phyloP scores from a whole-genome alignment of 2,888 invertebrate genomes.

The Drosophila atripex region DNA sequence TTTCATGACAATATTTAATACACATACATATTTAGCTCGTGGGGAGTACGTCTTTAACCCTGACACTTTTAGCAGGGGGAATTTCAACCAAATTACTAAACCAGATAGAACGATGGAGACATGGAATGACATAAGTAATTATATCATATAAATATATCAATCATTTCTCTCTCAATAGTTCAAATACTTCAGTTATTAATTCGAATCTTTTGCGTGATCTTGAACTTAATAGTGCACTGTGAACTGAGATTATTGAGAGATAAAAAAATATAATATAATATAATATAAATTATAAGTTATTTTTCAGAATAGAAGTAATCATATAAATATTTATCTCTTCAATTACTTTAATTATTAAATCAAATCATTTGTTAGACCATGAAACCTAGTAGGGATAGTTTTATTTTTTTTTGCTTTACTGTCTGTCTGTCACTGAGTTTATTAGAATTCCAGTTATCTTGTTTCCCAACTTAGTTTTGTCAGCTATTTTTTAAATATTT shows the following conservation, averaged over 20 bases:
- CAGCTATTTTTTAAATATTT: not conserved
- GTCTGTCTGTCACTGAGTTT: not conserved
- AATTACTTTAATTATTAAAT: not conserved
- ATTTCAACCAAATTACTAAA: not conserved
- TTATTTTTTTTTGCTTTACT: not conserved
- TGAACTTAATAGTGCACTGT: not conserved
- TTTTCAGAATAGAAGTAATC: too few species aligned
- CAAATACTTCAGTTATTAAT: too few species aligned
- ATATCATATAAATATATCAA: not conserved
- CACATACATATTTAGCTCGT: not conserved
- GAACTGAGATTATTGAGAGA: too few species aligned
- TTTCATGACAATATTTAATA: conserved; percentile 25
- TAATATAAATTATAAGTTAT: too few species aligned
- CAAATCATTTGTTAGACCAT: not conserved
- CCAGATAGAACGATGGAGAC: not conserved
- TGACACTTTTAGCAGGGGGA: not conserved
- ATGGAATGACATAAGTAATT: too few species aligned
- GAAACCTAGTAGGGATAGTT: not conserved
- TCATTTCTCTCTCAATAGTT: too few species aligned
- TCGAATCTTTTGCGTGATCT: too few species aligned
- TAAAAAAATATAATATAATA: too few species aligned
- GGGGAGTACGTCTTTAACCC: not conserved
- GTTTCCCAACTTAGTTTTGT: conserved; percentile 14
- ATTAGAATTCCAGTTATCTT: not conserved
- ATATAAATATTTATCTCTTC: not conserved